Conservation (phyloP, 2,797 vertebrate genomes). For the Aeoliscus strigatus region DNA sequence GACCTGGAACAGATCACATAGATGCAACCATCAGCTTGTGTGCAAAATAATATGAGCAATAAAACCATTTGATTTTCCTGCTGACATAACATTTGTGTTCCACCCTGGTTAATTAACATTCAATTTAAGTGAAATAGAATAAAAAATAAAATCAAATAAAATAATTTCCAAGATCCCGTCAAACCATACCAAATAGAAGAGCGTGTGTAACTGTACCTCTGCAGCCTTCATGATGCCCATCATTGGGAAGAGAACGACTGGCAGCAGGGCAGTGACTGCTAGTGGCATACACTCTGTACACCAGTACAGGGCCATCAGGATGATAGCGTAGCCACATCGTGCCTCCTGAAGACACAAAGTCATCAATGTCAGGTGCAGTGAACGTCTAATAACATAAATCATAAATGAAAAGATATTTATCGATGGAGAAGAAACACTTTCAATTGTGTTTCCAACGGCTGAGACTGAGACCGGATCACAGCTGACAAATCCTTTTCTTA, state of each 20-base stretch:
- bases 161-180: too few species aligned
- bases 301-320: slow-evolving; percentile 91
- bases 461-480: too few species aligned
- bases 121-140: too few species aligned
- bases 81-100: too few species aligned
- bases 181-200: too few species aligned
- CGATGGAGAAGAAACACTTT: too few species aligned
- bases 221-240: slow-evolving; percentile 85
- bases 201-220: slow-evolving; percentile 44
- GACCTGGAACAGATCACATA: slow-evolving; percentile 73
- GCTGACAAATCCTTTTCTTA: too few species aligned
- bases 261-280: slow-evolving; percentile 85
- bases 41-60: not conserved
- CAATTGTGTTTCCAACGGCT: too few species aligned
- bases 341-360: slow-evolving; percentile 75
- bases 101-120: too few species aligned
- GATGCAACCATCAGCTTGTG: not conserved
- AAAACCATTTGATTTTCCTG: too few species aligned
- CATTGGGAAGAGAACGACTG: slow-evolving; percentile 87
- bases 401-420: not conserved
- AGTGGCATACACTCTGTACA: slow-evolving; percentile 91
- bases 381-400: not conserved
- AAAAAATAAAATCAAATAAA: too few species aligned
- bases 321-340: slow-evolving; percentile 82
- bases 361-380: slow-evolving; percentile 1